Evolutionary conservation across 2,888 invertebrate species (phyloP).

Genomic region (Smittia aterrima): DNA sequence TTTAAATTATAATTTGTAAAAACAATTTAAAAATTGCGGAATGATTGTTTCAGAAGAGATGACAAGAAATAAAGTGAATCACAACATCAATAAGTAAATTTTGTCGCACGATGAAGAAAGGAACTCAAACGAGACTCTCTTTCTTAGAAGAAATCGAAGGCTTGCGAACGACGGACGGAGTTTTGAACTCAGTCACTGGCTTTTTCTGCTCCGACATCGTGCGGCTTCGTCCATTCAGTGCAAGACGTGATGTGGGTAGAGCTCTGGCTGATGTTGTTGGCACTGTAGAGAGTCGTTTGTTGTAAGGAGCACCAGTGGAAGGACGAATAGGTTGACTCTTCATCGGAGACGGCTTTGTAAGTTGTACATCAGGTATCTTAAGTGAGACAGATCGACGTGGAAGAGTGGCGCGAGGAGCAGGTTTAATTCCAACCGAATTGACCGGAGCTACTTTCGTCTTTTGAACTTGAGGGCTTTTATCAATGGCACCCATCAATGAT

Average conservation of each 20-base stretch:
- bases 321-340: background rate
- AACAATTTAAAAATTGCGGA: background rate
- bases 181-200: background rate
- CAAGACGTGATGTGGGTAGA: background rate
- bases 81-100: background rate
- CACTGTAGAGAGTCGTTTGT: background rate
- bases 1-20: too few species aligned
- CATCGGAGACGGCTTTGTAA: background rate
- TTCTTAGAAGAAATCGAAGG: background rate
- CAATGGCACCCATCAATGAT: conserved; percentile 11
- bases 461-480: background rate
- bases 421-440: background rate
- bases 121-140: background rate
- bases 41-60: background rate
- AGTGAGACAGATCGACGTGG: conserved; percentile 26
- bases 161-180: background rate
- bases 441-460: background rate
- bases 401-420: background rate
- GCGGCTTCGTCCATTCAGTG: background rate
- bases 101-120: background rate
- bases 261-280: background rate
- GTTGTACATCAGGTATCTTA: conserved; percentile 2
- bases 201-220: background rate
- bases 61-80: background rate
- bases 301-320: background rate